Conservation (phyloP, 2,888 invertebrate species). For the Lasioglossum lativentre region DNA sequence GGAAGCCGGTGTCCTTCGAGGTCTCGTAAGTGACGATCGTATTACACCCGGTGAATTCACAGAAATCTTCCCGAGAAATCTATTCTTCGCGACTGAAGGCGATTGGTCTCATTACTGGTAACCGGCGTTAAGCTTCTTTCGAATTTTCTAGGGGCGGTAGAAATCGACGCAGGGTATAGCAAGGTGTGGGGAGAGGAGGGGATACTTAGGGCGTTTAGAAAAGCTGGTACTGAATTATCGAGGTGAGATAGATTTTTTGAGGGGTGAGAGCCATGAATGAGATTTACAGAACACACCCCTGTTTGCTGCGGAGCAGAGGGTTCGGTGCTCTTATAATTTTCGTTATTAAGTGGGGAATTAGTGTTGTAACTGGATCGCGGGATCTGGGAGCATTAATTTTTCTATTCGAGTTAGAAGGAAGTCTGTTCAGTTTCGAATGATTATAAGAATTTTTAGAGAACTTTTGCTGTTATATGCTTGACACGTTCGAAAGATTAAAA, state of each 20-base stretch:
- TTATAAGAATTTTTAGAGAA: background rate
- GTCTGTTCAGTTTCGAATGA: background rate
- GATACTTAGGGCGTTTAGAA: background rate
- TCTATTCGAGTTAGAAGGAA: background rate
- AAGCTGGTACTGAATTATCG: conserved; percentile 1
- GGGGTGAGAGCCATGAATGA: background rate
- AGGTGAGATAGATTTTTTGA: conserved; percentile 4
- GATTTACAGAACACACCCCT: conserved; percentile 1
- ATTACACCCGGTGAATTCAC: conserved; percentile 74
- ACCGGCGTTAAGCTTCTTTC: background rate
- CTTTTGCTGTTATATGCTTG: background rate
- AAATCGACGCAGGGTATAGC: background rate
- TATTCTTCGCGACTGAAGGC: conserved; percentile 40
- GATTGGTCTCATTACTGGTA: conserved; percentile 52
- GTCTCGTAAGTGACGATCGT: conserved; percentile 78
- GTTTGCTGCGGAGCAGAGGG: background rate
- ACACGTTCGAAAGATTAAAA: background rate
- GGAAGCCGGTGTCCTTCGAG: conserved; percentile 75
- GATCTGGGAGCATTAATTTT: background rate
- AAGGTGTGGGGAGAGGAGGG: background rate
- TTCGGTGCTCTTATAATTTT: background rate
- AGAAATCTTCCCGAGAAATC: conserved; percentile 57
- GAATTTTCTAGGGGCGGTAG: background rate
- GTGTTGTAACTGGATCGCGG: background rate
- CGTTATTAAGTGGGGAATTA: conserved; percentile 3